Evolutionary conservation across 1,140 invertebrate genomes (phyloP), one percentile per base, ranked within the genome.

Genomic region (Chlorops oryzae): DNA sequence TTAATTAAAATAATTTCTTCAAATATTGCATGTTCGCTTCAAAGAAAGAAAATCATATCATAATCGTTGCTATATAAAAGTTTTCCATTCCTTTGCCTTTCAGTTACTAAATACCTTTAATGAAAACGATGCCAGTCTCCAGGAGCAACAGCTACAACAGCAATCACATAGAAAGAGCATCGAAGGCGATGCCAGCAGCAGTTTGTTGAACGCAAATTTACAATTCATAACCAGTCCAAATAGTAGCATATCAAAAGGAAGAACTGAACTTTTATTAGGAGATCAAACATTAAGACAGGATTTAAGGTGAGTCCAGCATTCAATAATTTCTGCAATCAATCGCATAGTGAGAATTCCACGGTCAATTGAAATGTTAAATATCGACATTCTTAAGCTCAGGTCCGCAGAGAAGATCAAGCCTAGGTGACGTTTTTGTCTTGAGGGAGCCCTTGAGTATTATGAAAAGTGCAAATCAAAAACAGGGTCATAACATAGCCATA

Each of bases 241-340:
- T 59, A 71, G 64, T 63, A 70, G 65, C 69, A 72, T 72, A 72
- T 72, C 70, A 71, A 72, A 66, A 68, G 69, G 70, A 56, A 62
- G 69, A 63, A 72, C 66, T 57, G 70, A 72, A 66, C 53, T 72
- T 51, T 61, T 72, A 59, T 51, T 72, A 48, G 70, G 70, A 44
- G 70, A 72, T 57, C 69, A 72, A 52, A 56, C 49, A 51, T 43
- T 68, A 52, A 59, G 66, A 39, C 59, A 61, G 44, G 70, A 72
- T 23, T 40, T 57, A 17, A 57, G 68, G 69, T 72, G 44, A 70
- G 61, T 57, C 12, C 1, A 37, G 35, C 5, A n/a, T n/a, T n/a
- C n/a, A n/a, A n/a, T n/a, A n/a, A n/a, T n/a, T n/a, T n/a, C n/a
- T n/a, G n/a, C n/a, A n/a, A n/a, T n/a, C n/a, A n/a, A n/a, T n/a